Evolutionary conservation across 2,113 vertebrate species (phyloP).

Genomic region (Thunnus maccoyii): DNA sequence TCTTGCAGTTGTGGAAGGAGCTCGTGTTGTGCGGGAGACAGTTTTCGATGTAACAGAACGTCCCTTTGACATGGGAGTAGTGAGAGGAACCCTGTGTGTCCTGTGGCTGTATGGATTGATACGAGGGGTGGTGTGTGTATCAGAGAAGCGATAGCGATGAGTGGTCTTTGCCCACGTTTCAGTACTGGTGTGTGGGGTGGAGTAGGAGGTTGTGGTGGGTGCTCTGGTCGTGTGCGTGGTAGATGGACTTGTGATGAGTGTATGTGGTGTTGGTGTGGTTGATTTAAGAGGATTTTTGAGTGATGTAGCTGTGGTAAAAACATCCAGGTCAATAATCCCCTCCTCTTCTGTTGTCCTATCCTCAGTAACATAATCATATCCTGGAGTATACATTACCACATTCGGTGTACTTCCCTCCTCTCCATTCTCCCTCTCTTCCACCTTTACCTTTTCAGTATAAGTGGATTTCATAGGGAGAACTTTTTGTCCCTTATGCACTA

Average conservation of each 20-base stretch:
- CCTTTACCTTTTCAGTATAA: slow-evolving; percentile 8
- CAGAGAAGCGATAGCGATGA: slow-evolving; percentile 17
- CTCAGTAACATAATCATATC: slow-evolving; percentile 81
- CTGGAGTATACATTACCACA: slow-evolving; percentile 62
- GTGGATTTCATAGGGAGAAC: slow-evolving; percentile 1
- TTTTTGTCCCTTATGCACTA: background rate
- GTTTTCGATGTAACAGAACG: slow-evolving; percentile 14
- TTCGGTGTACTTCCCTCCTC: slow-evolving; percentile 81
- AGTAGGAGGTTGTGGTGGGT: slow-evolving; percentile 26
- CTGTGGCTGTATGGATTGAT: slow-evolving; percentile 32
- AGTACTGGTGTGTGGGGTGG: slow-evolving; percentile 52
- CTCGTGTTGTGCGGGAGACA: slow-evolving; percentile 19
- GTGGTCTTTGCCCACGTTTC: slow-evolving; percentile 49
- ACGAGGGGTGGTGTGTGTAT: slow-evolving; percentile 33
- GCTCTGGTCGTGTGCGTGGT: slow-evolving; percentile 39
- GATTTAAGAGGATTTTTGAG: slow-evolving; percentile 42
- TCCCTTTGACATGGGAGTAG: slow-evolving; percentile 43
- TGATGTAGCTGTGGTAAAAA: slow-evolving; percentile 46
- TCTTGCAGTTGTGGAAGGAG: slow-evolving; percentile 28
- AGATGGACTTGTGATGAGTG: slow-evolving; percentile 37
- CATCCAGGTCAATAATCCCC: slow-evolving; percentile 69
- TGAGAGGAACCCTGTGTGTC: slow-evolving; percentile 39
- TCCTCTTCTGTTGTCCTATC: slow-evolving; percentile 64
- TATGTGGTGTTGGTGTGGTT: slow-evolving; percentile 30
- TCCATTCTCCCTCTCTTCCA: slow-evolving; percentile 41